phyloP scores from a whole-genome alignment of 1,140 invertebrate species.

The Micrasema longulum region DNA sequence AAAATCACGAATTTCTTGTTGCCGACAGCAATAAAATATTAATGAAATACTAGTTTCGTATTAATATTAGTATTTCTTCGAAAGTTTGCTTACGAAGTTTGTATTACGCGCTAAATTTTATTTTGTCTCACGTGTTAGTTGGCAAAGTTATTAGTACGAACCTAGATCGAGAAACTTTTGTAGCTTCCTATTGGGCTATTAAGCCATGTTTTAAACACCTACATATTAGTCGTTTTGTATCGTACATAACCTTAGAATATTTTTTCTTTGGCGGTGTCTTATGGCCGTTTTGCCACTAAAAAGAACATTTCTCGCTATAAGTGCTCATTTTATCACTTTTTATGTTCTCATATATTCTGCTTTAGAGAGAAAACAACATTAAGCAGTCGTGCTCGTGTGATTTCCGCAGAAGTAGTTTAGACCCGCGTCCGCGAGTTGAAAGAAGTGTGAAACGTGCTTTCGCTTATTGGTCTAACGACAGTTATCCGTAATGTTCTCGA shows the following conservation, averaged over 20 bases:
- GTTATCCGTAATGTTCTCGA: neutral
- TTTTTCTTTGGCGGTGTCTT: neutral
- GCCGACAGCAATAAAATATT: too few species aligned
- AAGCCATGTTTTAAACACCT: conserved; percentile 10
- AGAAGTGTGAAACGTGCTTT: neutral
- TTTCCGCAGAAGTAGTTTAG: neutral
- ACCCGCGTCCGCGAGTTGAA: neutral
- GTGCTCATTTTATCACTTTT: conserved; percentile 37
- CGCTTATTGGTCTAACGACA: neutral
- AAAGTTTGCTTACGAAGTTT: too few species aligned
- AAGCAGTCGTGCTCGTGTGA: conserved; percentile 18
- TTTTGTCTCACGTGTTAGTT: too few species aligned
- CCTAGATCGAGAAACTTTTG: neutral
- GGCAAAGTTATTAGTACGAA: neutral
- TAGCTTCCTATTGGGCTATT: neutral
- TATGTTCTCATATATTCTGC: conserved; percentile 20
- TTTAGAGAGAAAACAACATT: conserved; percentile 7
- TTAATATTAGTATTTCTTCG: too few species aligned
- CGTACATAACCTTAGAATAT: too few species aligned
- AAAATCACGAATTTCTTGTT: too few species aligned
- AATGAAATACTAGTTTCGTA: too few species aligned
- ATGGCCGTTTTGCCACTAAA: conserved; percentile 1
- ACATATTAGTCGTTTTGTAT: conserved; percentile 9
- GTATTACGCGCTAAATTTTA: too few species aligned
- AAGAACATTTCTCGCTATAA: conserved; percentile 7